Conservation (phyloP, 2,888 invertebrate species). For the Pecten maximus region DNA sequence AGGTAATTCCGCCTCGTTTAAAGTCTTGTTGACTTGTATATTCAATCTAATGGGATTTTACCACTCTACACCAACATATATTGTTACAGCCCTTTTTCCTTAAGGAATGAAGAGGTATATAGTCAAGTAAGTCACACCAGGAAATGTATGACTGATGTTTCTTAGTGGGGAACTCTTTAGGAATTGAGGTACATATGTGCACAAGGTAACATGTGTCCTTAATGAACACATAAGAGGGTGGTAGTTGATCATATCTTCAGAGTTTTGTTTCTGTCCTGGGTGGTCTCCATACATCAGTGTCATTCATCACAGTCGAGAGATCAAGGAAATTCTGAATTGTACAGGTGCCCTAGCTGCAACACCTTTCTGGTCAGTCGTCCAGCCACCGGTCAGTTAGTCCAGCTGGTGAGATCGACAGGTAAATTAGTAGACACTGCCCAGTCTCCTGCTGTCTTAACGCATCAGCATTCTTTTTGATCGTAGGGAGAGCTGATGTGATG, state of each 20-base stretch:
- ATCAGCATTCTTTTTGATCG: neutral
- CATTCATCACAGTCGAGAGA: neutral
- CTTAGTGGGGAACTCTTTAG: neutral
- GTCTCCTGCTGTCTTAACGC: neutral
- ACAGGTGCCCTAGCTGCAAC: neutral
- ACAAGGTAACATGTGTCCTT: neutral
- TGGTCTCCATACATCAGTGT: neutral
- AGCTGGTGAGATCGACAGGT: constrained; percentile 5
- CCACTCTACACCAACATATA: no score
- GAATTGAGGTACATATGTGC: neutral
- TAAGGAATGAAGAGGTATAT: no score
- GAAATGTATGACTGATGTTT: no score
- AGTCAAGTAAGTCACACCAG: no score
- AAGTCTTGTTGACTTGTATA: no score
- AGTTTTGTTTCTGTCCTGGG: constrained; percentile 2
- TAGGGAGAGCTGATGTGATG: neutral
- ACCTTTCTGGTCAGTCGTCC: neutral
- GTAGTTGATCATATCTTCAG: neutral
- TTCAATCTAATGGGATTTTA: no score
- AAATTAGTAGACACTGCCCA: neutral
- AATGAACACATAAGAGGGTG: neutral
- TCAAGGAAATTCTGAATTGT: neutral
- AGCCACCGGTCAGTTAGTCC: neutral
- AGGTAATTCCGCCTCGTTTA: no score
- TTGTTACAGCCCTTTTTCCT: no score